These are phyloP conservation scores for Lota lota DNA, from an alignment of 2,113 vertebrate species.

Conservation along the genomic window DNA sequence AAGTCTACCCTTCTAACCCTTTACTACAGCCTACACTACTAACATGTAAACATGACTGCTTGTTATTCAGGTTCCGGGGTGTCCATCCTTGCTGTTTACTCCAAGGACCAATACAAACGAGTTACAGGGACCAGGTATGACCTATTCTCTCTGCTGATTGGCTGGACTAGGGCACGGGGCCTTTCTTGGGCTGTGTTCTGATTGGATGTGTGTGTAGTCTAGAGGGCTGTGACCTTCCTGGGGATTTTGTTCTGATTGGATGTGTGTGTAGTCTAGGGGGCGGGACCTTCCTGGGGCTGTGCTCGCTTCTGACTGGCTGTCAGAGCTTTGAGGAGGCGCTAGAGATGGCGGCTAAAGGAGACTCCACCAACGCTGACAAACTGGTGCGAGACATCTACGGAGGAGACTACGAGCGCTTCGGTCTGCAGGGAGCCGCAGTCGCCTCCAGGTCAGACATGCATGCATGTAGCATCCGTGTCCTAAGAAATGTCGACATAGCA, in stretches of 20 bases:
- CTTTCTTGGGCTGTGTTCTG: no score
- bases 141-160: no score
- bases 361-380: conserved; percentile 97
- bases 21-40: no score
- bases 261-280: conserved; percentile 83
- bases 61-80: conserved; percentile 78
- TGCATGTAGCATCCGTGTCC: no score
- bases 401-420: conserved; percentile 95
- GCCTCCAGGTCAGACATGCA: conserved; percentile 83
- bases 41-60: no score
- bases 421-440: conserved; percentile 91
- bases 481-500: no score
- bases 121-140: conserved; percentile 91
- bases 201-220: conserved; percentile 69
- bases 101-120: conserved; percentile 93
- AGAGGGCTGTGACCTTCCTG: conserved; percentile 68
- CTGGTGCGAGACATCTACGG: conserved; percentile 99
- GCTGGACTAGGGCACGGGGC: no score
- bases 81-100: conserved; percentile 97
- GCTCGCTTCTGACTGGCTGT: conserved; percentile 95
- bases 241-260: no score
- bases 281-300: conserved; percentile 95
- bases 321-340: conserved; percentile 97
- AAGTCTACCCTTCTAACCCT: no score
- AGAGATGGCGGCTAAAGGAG: conserved; percentile 96